phyloP scores from a whole-genome alignment of 1,140 invertebrate genomes.

The Cotesia typhae region DNA sequence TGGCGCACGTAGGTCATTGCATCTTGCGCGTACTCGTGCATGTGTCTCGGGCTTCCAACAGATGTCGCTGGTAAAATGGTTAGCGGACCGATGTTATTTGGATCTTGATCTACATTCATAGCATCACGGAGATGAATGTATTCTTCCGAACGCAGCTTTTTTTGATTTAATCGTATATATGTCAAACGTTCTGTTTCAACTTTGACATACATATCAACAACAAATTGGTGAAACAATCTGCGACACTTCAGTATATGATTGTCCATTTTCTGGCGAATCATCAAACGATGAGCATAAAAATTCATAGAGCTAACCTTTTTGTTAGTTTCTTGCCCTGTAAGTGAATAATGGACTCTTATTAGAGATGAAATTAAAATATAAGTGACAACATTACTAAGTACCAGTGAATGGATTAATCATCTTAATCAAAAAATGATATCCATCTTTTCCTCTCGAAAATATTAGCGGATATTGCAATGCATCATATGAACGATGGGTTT shows the following conservation, averaged over 20 bases:
- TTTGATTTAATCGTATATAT: constrained; percentile 49
- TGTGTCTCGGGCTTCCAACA: constrained; percentile 55
- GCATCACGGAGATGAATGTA: constrained; percentile 46
- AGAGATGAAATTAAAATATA: not conserved
- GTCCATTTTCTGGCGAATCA: constrained; percentile 46
- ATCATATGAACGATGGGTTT: constrained; percentile 51
- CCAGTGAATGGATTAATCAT: constrained; percentile 43
- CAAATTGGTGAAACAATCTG: constrained; percentile 49
- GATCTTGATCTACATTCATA: constrained; percentile 34
- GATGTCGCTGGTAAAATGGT: constrained; percentile 55
- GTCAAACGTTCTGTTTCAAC: constrained; percentile 50
- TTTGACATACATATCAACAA: constrained; percentile 57
- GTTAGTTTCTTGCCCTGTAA: constrained; percentile 51
- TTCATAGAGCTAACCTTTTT: no score
- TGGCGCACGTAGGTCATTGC: constrained; percentile 57
- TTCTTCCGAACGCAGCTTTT: constrained; percentile 47
- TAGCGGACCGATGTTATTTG: constrained; percentile 34
- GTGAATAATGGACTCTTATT: constrained; percentile 50
- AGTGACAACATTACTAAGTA: constrained; percentile 51
- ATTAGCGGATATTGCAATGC: constrained; percentile 56
- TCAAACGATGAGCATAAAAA: not conserved
- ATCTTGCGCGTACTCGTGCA: constrained; percentile 61
- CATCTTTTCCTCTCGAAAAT: constrained; percentile 61
- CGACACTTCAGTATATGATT: constrained; percentile 45
- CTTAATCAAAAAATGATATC: constrained; percentile 53